Evolutionary conservation across 1,140 invertebrate genomes (phyloP).

Genomic region (Hylaeus volcanicus): DNA sequence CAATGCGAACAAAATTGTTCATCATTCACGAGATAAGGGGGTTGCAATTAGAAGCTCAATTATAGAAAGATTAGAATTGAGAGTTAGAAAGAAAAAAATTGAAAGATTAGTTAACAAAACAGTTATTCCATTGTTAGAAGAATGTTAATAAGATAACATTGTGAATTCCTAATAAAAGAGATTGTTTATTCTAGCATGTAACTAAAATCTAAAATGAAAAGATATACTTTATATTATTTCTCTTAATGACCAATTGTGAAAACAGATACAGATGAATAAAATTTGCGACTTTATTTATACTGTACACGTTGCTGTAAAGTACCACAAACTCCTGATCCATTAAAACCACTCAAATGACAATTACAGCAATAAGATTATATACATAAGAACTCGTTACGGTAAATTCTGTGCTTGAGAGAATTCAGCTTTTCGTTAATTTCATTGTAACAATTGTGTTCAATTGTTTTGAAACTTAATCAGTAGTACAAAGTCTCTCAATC

Average conservation of each 20-base stretch:
- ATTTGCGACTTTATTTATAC: slow-evolving; percentile 57
- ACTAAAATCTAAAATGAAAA: slow-evolving; percentile 28
- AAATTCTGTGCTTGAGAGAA: slow-evolving; percentile 42
- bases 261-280: slow-evolving; percentile 61
- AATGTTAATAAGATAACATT: slow-evolving; percentile 51
- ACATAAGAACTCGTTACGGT: slow-evolving; percentile 27
- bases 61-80: slow-evolving; percentile 29
- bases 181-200: slow-evolving; percentile 54
- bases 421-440: not conserved
- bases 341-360: slow-evolving; percentile 16
- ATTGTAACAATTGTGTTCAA: not conserved
- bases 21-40: slow-evolving; percentile 22
- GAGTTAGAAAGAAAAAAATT: slow-evolving; percentile 43
- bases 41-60: slow-evolving; percentile 13
- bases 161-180: slow-evolving; percentile 54
- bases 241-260: slow-evolving; percentile 63
- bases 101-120: slow-evolving; percentile 36
- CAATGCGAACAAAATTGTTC: slow-evolving; percentile 38
- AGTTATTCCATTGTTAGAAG: slow-evolving; percentile 45
- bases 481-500: slow-evolving; percentile 34
- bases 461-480: not conserved
- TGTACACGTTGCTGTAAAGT: slow-evolving; percentile 55
- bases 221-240: slow-evolving; percentile 56
- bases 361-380: slow-evolving; percentile 28
- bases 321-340: slow-evolving; percentile 55